Evolutionary conservation across 2,797 vertebrate genomes (phyloP).

Genomic region (Sardinella longiceps): DNA sequence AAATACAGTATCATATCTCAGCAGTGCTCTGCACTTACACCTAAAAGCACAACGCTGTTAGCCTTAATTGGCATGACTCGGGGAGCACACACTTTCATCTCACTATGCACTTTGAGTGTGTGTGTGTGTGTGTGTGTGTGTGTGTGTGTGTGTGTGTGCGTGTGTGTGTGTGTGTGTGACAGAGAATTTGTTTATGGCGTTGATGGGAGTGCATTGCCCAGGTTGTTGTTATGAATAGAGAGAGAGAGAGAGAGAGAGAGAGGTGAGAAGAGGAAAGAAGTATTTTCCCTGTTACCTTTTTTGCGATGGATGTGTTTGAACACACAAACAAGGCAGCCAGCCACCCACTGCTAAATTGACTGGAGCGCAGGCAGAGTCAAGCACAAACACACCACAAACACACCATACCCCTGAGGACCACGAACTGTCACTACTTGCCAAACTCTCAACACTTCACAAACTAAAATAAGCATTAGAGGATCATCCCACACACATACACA

Average conservation of each 20-base stretch:
- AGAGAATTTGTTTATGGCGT: background rate
- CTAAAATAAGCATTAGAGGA: background rate
- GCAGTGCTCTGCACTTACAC: background rate
- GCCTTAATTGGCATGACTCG: slow-evolving; percentile 38
- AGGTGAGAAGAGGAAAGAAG: background rate
- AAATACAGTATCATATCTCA: slow-evolving; percentile 8
- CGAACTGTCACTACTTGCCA: background rate
- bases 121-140: background rate
- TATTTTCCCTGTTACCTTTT: background rate
- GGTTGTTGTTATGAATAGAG: background rate
- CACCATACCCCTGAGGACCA: background rate
- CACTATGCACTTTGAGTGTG: slow-evolving; percentile 23
- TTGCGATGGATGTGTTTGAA: slow-evolving; percentile 7
- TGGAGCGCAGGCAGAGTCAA: background rate
- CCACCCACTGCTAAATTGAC: background rate
- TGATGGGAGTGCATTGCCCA: background rate
- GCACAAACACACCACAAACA: background rate
- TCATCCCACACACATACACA: slow-evolving; percentile 20
- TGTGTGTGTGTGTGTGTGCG: slow-evolving; percentile 7
- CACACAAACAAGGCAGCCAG: background rate
- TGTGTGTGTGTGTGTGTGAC: background rate
- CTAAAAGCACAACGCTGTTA: slow-evolving; percentile 31
- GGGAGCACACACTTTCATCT: slow-evolving; percentile 8
- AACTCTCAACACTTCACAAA: background rate
- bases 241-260: background rate